A percentile compares a stretch with the other conserved stretches of the same genome.
Conservation (phyloP, 37 sponge, comb jelly and placozoan genomes). For the Aplysina aerophoba region DNA sequence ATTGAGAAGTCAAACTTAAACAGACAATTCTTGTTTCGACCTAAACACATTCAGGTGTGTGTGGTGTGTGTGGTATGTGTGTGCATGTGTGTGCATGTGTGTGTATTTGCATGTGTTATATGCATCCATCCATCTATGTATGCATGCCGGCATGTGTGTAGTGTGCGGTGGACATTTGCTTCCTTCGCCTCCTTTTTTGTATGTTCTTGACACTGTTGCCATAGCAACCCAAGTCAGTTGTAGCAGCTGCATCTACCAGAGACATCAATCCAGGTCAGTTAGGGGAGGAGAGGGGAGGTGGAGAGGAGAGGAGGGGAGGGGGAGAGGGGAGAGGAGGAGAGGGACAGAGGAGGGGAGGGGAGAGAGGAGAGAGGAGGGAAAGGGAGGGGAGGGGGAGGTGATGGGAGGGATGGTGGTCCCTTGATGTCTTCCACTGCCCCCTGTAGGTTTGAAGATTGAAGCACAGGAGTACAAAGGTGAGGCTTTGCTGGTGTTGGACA, state of each 20-base stretch:
- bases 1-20: conserved; percentile 98
- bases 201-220: background rate
- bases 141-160: background rate
- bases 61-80: background rate
- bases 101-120: background rate
- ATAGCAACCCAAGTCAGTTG: conserved; percentile 83
- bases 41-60: conserved; percentile 85
- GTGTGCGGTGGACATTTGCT: too few species aligned
- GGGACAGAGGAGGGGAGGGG: too few species aligned
- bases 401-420: too few species aligned
- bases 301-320: too few species aligned
- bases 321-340: too few species aligned
- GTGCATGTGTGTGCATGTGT: background rate
- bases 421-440: background rate
- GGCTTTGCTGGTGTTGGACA: background rate
- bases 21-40: conserved; percentile 94
- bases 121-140: background rate
- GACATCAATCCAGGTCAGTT: conserved; percentile 87
- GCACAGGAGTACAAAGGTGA: conserved; percentile 68
- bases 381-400: too few species aligned
- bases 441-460: conserved; percentile 54
- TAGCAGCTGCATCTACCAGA: conserved; percentile 70
- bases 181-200: too few species aligned
- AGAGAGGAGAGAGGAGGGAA: too few species aligned
- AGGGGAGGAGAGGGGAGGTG: too few species aligned